phyloP scores from a whole-genome alignment of 2,113 vertebrate genomes.

The Picathartes gymnocephalus region DNA sequence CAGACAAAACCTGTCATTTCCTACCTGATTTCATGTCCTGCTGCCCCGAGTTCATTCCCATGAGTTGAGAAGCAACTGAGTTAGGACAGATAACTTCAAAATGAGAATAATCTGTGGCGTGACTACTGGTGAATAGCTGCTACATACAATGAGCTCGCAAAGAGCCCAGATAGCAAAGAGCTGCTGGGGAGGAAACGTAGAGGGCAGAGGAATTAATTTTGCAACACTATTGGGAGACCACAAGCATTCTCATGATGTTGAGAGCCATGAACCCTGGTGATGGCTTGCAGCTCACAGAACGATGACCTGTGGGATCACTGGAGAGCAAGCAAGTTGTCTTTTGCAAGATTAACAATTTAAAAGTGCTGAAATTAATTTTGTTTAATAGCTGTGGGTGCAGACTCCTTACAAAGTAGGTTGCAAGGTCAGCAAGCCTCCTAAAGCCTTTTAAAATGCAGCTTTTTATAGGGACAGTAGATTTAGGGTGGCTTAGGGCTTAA shows the following conservation, averaged over 20 bases:
- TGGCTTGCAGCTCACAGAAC: conserved; percentile 12
- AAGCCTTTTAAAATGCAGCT: conserved; percentile 52
- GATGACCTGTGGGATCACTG: conserved; percentile 33
- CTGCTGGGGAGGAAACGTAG: not conserved
- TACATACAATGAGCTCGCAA: not conserved
- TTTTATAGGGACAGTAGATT: conserved; percentile 43
- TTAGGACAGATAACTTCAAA: not conserved
- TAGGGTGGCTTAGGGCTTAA: conserved; percentile 25
- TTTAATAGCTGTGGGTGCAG: conserved; percentile 55
- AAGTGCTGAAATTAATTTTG: conserved; percentile 64
- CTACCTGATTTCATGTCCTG: not conserved
- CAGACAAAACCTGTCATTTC: not conserved
- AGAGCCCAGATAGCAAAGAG: not conserved
- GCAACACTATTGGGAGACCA: conserved; percentile 21
- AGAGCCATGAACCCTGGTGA: conserved; percentile 3
- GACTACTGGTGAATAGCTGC: not conserved
- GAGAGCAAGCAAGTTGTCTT: conserved; percentile 54
- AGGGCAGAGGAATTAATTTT: conserved; percentile 16
- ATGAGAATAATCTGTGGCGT: not conserved
- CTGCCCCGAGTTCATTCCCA: not conserved
- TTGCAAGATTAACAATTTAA: conserved; percentile 60
- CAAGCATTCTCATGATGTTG: conserved; percentile 3
- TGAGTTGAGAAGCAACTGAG: not conserved
- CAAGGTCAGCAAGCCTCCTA: conserved; percentile 51
- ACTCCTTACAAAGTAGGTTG: conserved; percentile 59